Percentiles rank a stretch among this genome's conserved stretches.
phyloP scores from a whole-genome alignment of 2,888 invertebrate species.

The Netelia virgata region DNA sequence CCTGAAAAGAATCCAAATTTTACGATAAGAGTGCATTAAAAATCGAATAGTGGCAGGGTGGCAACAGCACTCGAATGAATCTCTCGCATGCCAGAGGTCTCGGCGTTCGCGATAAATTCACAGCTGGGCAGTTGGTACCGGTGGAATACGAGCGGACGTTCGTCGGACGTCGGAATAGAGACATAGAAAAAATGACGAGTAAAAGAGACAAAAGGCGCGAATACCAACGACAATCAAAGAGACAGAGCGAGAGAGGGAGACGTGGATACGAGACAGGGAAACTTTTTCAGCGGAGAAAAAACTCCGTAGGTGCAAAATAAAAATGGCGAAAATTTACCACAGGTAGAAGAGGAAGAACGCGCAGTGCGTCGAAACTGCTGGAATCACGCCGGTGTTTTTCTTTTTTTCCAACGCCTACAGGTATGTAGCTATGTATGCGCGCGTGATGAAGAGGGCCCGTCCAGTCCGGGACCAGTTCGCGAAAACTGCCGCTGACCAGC shows the following conservation, averaged over 20 bases:
- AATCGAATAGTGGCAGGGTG: not conserved
- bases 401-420: constrained; percentile 41
- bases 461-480: constrained; percentile 22
- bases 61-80: constrained; percentile 8
- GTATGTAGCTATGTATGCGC: not conserved
- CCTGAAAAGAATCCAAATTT: not conserved
- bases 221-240: constrained; percentile 18
- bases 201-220: constrained; percentile 46
- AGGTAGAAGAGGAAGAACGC: constrained; percentile 27
- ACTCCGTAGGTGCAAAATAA: constrained; percentile 36
- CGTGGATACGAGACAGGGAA: not conserved
- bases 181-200: constrained; percentile 24
- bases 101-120: constrained; percentile 47
- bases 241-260: not conserved
- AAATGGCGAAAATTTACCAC: constrained; percentile 36
- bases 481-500: constrained; percentile 49
- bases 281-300: constrained; percentile 23
- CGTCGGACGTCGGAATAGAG: constrained; percentile 43
- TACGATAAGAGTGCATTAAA: not conserved
- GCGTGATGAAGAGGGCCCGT: not conserved
- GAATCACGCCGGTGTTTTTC: constrained; percentile 33
- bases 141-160: constrained; percentile 34
- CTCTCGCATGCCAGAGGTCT: not conserved
- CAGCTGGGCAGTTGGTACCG: constrained; percentile 35
- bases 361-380: constrained; percentile 62